Evolutionary conservation across 2,797 vertebrate genomes (phyloP).

Genomic region (Molossus molossus): DNA sequence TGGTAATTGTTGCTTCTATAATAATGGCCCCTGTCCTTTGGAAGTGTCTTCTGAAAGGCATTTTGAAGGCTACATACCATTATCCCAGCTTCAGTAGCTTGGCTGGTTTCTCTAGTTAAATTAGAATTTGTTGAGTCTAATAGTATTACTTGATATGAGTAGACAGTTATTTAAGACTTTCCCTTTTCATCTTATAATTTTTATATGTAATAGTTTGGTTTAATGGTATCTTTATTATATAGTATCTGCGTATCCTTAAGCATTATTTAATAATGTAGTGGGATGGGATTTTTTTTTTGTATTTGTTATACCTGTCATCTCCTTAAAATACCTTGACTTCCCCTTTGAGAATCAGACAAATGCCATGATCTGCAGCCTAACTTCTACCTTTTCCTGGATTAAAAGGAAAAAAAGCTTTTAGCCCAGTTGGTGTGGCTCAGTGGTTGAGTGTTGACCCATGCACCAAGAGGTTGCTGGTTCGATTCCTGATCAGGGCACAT

Average conservation of each 20-base stretch:
- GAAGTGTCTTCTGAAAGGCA: conserved; percentile 58
- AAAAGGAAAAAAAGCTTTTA: conserved; percentile 22
- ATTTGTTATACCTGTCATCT: conserved; percentile 22
- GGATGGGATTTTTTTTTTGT: neutral
- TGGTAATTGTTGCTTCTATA: neutral
- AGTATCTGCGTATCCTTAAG: conserved; percentile 38
- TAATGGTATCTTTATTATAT: conserved; percentile 9
- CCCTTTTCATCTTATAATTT: conserved; percentile 33
- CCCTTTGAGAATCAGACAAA: conserved; percentile 49
- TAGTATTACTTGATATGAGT: conserved; percentile 57
- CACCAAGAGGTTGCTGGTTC: too few species aligned
- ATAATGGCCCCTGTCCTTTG: neutral
- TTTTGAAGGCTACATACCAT: neutral
- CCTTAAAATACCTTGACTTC: conserved; percentile 46
- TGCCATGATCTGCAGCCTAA: neutral
- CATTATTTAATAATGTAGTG: conserved; percentile 36
- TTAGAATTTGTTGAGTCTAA: conserved; percentile 40
- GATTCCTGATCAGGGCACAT: too few species aligned
- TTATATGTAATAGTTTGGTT: conserved; percentile 64
- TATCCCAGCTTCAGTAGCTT: conserved; percentile 29
- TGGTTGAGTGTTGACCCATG: too few species aligned
- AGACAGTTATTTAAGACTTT: conserved; percentile 36
- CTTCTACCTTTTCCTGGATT: conserved; percentile 36
- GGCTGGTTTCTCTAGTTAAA: conserved; percentile 47
- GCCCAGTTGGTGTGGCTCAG: too few species aligned